These are phyloP conservation scores for Hydractinia symbiolongicarpus DNA, from an alignment of 30 jellyfish, hydroid and myxozoan species.

Conservation along the genomic window DNA sequence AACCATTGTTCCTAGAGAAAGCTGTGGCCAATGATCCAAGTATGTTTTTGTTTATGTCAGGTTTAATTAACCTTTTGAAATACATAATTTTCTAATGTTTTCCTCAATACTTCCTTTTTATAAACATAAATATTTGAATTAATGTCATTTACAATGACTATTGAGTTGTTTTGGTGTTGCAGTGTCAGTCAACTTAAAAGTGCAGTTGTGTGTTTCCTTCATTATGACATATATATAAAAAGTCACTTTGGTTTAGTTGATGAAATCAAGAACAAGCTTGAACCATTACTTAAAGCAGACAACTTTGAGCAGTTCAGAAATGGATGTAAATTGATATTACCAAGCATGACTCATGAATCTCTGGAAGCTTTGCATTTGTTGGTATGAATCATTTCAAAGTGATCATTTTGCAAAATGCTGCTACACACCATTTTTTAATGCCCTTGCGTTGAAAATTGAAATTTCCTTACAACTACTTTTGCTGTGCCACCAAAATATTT, in stretches of 20 bases:
- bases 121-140: too few relatives aligned
- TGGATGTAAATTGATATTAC: not conserved
- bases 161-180: too few relatives aligned
- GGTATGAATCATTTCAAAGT: conserved; percentile 1
- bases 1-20: conserved; percentile 8
- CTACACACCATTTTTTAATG: not conserved
- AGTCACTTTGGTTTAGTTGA: not conserved
- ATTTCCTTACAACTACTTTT: too few relatives aligned
- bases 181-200: too few relatives aligned
- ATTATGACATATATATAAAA: not conserved
- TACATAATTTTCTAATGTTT: too few relatives aligned
- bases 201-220: too few relatives aligned
- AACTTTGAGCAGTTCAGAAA: not conserved
- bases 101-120: too few relatives aligned
- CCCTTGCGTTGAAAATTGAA: too few relatives aligned
- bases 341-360: not conserved
- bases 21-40: conserved; percentile 3
- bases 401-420: not conserved
- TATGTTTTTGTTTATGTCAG: not conserved
- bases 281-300: conserved; percentile 15
- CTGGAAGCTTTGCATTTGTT: conserved; percentile 9
- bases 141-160: too few relatives aligned
- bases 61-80: not conserved
- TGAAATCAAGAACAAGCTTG: not conserved
- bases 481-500: too few relatives aligned